Base-by-base conservation (phyloP, 2,113 vertebrate species). In the Zeus faber region DNA sequence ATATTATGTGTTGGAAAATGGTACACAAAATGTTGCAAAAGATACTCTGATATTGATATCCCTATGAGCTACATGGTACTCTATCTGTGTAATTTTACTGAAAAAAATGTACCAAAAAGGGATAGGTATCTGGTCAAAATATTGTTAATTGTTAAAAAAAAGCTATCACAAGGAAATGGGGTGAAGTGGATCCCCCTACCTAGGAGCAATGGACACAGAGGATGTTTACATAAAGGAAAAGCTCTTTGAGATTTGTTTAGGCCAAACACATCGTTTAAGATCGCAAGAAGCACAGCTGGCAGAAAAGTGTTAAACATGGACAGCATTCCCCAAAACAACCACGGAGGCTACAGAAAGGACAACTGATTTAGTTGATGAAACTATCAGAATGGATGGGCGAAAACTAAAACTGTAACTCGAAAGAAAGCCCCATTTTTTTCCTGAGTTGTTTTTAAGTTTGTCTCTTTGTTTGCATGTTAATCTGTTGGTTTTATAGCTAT, bases 61-160 rank as follows among this genome's bases (percentile, higher is more conserved):
- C 14, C 39, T 17, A 41, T 17, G 33, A 35, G 33, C 33, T 35
- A 35, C 14, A 35, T 35, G 33, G 39, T 41, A 41, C 39, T 41
- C 5, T 41, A 41, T 17, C 39, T 41, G 14, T 41, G 41, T 21
- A 44, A 46, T 13, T 14, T 46, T 2, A 24, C 10, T 24, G 10
- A 1, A 5, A 10, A 46, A 23, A 23, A 24, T 24, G 14, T n/a
- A 23, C 6, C 10, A 46, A 10, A 3, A 23, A 24, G 13, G 11
- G 44, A 46, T 14, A 46, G 9, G 10, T 46, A 46, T 45, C 40
- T 41, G 40, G 16, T 41, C n/a, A 41, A 41, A 18, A 18, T 45
- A 22, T 1, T 45, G 8, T 6, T 24, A 14, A 24, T 20, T 23
- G 44, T 21, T 14, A 13, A 10, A 46, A 46, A 10, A 46, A 46